These are phyloP conservation scores for Axinella damicornis DNA, from an alignment of 37 sponge, comb jelly and placozoan species.

Conservation along the genomic window DNA sequence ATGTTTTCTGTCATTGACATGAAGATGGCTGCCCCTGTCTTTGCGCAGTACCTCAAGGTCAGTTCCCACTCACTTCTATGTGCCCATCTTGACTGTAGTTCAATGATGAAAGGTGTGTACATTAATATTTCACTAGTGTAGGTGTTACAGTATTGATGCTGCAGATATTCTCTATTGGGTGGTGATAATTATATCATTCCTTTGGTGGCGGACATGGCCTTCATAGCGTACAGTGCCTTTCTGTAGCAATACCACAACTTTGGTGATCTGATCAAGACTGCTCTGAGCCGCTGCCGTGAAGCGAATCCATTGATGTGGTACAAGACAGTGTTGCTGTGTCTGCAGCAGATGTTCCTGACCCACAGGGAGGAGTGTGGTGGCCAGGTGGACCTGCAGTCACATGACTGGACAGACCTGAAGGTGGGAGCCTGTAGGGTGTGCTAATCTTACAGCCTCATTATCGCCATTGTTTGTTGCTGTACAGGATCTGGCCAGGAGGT, in stretches of 20 bases:
- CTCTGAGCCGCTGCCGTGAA: slow-evolving; percentile 71
- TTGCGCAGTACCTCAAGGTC: slow-evolving; percentile 86
- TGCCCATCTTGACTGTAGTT: too few species aligned
- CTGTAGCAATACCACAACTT: slow-evolving; percentile 73
- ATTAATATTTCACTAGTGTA: too few species aligned
- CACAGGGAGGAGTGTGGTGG: slow-evolving; percentile 48
- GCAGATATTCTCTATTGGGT: too few species aligned
- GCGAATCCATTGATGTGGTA: slow-evolving; percentile 60
- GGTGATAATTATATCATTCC: too few species aligned
- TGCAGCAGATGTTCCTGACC: slow-evolving; percentile 37
- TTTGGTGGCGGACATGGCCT: too few species aligned
- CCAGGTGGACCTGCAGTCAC: slow-evolving; percentile 23
- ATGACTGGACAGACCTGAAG: slow-evolving; percentile 67
- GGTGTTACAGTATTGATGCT: too few species aligned
- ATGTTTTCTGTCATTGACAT: slow-evolving; percentile 79
- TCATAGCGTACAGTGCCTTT: background rate
- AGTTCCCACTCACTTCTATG: background rate
- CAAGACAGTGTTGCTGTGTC: slow-evolving; percentile 37
- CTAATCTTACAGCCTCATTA: too few species aligned
- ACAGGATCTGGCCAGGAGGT: slow-evolving; percentile 82
- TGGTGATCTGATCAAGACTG: slow-evolving; percentile 81
- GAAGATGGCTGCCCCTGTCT: slow-evolving; percentile 79
- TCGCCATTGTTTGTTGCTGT: background rate
- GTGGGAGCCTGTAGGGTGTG: too few species aligned
- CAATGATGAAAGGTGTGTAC: too few species aligned